Evolutionary conservation across 2,797 vertebrate genomes (phyloP), one percentile per base, ranked within the genome.

Genomic region (Capromys pilorides): DNA sequence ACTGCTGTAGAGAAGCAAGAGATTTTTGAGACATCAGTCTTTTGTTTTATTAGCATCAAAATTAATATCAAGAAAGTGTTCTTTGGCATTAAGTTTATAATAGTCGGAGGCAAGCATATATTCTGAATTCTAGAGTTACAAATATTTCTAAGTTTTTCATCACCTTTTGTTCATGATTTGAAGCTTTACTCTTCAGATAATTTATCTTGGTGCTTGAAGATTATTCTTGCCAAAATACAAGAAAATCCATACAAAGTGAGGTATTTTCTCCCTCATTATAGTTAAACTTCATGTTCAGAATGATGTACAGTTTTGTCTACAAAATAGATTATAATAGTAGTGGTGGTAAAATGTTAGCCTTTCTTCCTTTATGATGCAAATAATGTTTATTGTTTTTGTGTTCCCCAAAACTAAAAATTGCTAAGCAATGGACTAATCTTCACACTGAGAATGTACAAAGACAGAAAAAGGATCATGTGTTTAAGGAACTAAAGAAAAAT

Each of bases 61-160:
- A 92, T 95, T 93, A 92, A 84, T 91, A 94, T 87, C 82, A 94
- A 94, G 78, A 88, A 94, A 96, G 95, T 94, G 28, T 82, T 91
- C 83, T 77, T 92, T 94, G 90, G 88, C 49, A 87, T 80, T 82
- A 95, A 83, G 85, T 83, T 97, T 57, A 93, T 93, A 90, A 85
- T 28, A 91, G 86, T 96, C 64, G 80, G 54, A 93, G 93, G 69
- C 92, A 95, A 95, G 64, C 36, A 54, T 71, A 24, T 69, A 80
- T 78, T 94, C 24, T 90, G 66, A 93, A 79, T 96, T 96, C 87
- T 86, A 95, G 91, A 95, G 94, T 96, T 95, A 95, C 81, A 93
- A 94, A 39, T 90, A 89, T 89, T 69, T 95, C 54, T 79, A 79
- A 83, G 71, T 85, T 61, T 83, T 64, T 39, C 36, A 8, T 61